These are phyloP conservation scores for Odontomachus brunneus DNA, from an alignment of 1,140 invertebrate genomes.

Conservation along the genomic window DNA sequence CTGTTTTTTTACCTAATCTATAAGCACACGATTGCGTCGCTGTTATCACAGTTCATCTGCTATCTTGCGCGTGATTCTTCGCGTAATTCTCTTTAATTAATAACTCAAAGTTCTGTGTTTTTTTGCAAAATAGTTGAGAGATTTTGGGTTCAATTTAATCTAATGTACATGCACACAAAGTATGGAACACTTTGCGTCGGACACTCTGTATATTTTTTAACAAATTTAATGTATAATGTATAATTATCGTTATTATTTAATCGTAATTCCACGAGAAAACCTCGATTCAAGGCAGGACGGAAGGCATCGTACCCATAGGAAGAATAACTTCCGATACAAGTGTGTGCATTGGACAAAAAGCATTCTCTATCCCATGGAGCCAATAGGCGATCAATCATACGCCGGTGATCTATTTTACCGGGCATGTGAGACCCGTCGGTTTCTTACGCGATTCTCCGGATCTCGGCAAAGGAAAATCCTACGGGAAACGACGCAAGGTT, in stretches of 20 bases:
- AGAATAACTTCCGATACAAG: conserved; percentile 61
- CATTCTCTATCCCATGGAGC: conserved; percentile 55
- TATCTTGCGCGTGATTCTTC: too few relatives aligned
- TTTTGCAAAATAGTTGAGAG: too few relatives aligned
- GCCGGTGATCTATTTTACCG: conserved; percentile 81
- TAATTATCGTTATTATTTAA: conserved; percentile 19
- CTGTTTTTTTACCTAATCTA: too few relatives aligned
- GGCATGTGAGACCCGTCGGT: conserved; percentile 82
- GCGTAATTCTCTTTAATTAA: too few relatives aligned
- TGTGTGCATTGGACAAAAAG: conserved; percentile 65
- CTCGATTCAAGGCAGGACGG: conserved; percentile 26
- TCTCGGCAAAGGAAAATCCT: conserved; percentile 74
- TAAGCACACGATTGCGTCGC: too few relatives aligned
- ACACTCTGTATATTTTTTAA: too few relatives aligned
- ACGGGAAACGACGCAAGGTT: conserved; percentile 80
- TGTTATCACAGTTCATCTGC: too few relatives aligned
- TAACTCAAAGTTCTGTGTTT: too few relatives aligned
- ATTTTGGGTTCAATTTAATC: too few relatives aligned
- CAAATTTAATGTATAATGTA: too few relatives aligned
- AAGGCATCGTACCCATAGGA: conserved; percentile 14
- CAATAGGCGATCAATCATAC: conserved; percentile 84
- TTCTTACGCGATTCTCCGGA: conserved; percentile 77
- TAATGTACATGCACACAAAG: too few relatives aligned
- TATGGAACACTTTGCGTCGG: too few relatives aligned
- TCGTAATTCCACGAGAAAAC: conserved; percentile 4